Evolutionary conservation across 2,888 invertebrate genomes (phyloP).

Genomic region (Idaea straminata): DNA sequence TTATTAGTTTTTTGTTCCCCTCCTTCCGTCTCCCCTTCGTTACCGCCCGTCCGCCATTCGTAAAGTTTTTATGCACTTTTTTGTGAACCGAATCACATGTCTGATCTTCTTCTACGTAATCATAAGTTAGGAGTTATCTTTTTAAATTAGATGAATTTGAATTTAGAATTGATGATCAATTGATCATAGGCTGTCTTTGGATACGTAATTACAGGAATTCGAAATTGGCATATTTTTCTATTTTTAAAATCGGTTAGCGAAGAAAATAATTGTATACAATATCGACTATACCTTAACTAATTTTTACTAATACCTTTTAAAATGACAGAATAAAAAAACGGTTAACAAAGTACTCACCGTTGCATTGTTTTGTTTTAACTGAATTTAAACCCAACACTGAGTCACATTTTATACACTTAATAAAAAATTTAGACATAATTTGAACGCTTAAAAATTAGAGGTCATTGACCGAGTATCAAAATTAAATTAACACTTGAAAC

Average conservation of each 20-base stretch:
- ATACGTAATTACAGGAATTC: not conserved
- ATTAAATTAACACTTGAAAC: not conserved
- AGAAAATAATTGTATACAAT: not conserved
- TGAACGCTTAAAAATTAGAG: not conserved
- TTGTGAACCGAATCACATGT: conserved; percentile 21
- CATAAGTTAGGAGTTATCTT: not conserved
- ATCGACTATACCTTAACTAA: not conserved
- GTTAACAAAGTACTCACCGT: not conserved
- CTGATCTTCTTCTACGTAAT: not conserved
- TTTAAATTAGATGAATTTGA: not conserved
- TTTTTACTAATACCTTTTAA: not conserved
- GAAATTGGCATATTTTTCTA: not conserved
- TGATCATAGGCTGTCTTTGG: not conserved
- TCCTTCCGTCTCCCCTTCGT: conserved; percentile 53
- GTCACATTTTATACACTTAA: not conserved
- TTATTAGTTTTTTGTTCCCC: conserved; percentile 79
- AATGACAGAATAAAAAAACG: not conserved
- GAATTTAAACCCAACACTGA: not conserved
- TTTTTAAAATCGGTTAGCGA: not conserved
- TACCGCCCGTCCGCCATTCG: conserved; percentile 62
- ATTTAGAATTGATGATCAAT: not conserved
- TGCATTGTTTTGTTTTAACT: not conserved
- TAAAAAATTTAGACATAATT: not conserved
- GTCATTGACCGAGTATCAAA: not conserved
- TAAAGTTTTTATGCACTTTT: conserved; percentile 65